phyloP scores from a whole-genome alignment of 2,888 invertebrate genomes.

The Pandemis heparana region DNA sequence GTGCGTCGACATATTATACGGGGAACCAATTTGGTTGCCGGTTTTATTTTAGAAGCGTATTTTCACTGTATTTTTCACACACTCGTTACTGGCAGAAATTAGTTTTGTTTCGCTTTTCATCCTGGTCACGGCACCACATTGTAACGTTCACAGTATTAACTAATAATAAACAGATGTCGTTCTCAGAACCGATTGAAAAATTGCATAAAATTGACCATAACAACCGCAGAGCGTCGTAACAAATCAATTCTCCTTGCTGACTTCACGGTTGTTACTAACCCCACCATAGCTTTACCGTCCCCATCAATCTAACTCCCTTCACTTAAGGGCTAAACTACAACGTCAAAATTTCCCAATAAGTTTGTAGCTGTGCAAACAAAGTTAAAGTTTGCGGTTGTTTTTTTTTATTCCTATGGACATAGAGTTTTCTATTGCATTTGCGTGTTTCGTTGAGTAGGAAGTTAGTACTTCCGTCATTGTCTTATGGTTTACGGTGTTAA shows the following conservation, averaged over 20 bases:
- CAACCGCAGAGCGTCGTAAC: constrained; percentile 55
- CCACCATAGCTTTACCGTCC: constrained; percentile 4
- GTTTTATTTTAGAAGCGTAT: too few relatives aligned
- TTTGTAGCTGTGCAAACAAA: neutral
- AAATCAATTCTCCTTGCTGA: constrained; percentile 55
- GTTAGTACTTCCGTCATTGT: constrained; percentile 43
- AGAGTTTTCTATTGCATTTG: constrained; percentile 18
- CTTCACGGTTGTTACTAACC: constrained; percentile 48
- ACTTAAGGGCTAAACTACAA: constrained; percentile 20
- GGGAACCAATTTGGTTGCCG: too few relatives aligned
- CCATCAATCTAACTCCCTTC: neutral
- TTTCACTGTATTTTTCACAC: too few relatives aligned
- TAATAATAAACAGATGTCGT: constrained; percentile 9
- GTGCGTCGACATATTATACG: too few relatives aligned
- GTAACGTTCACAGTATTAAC: neutral
- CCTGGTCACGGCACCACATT: neutral
- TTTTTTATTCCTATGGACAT: neutral
- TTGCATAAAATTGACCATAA: constrained; percentile 55
- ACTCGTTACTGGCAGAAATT: neutral
- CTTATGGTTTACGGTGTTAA: constrained; percentile 39
- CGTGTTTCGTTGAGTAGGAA: constrained; percentile 35
- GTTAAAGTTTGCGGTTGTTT: constrained; percentile 6
- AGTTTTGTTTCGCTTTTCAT: neutral
- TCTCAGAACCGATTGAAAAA: constrained; percentile 46
- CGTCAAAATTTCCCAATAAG: neutral